phyloP scores from a whole-genome alignment of 2,797 vertebrate genomes.

The Propithecus perrieri region DNA sequence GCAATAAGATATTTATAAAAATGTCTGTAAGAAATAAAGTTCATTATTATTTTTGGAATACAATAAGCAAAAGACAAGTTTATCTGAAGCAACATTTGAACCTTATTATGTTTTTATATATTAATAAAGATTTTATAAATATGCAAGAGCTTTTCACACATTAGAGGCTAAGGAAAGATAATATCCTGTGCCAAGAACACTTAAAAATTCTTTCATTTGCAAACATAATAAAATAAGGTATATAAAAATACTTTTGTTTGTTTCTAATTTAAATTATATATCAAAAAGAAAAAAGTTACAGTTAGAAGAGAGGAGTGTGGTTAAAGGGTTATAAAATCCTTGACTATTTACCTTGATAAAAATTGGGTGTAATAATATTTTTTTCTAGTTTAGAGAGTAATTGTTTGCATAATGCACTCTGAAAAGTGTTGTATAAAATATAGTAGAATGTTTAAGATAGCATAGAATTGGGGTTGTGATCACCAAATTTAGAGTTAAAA shows the following conservation, averaged over 20 bases:
- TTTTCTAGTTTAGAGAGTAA: neutral
- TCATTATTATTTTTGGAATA: neutral
- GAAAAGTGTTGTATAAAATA: neutral
- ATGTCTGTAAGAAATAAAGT: neutral
- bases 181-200: neutral
- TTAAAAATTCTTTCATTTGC: neutral
- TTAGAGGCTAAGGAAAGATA: neutral
- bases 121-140: neutral
- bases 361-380: neutral
- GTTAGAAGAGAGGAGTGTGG: neutral
- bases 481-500: neutral
- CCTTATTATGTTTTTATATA: neutral
- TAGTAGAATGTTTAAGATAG: neutral
- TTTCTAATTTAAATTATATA: neutral
- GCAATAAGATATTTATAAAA: neutral
- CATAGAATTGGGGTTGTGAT: neutral
- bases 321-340: neutral
- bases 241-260: neutral
- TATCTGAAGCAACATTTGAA: neutral
- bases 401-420: neutral
- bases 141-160: neutral
- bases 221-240: neutral
- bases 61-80: neutral
- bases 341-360: neutral
- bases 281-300: conserved; percentile 1